phyloP scores from a whole-genome alignment of 2,888 invertebrate genomes.

The Dryocosmus kuriphilus region DNA sequence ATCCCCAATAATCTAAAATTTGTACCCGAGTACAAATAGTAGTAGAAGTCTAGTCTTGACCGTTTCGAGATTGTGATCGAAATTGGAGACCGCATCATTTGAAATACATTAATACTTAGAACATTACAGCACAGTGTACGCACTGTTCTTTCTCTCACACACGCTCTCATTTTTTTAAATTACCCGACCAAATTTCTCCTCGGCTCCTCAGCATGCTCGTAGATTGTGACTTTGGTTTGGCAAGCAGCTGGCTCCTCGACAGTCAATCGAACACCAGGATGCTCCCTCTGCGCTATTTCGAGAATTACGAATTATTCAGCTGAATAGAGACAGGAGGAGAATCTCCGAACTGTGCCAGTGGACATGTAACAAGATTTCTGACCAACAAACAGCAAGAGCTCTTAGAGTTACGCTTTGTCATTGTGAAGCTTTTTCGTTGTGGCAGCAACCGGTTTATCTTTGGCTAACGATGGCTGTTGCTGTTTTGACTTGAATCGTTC shows the following conservation, averaged over 20 bases:
- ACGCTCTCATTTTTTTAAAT: slow-evolving; percentile 9
- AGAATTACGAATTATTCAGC: too few relatives aligned
- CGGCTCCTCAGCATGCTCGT: slow-evolving; percentile 27
- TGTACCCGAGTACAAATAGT: slow-evolving; percentile 16
- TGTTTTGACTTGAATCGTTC: slow-evolving; percentile 48
- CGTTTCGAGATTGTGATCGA: slow-evolving; percentile 27
- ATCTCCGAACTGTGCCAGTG: slow-evolving; percentile 25
- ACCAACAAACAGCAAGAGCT: slow-evolving; percentile 37
- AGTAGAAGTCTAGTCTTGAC: slow-evolving; percentile 9
- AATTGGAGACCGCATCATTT: slow-evolving; percentile 50
- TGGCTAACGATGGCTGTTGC: slow-evolving; percentile 50
- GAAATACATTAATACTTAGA: slow-evolving; percentile 58
- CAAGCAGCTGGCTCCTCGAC: slow-evolving; percentile 21
- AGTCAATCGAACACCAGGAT: slow-evolving; percentile 27
- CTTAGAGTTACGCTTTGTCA: slow-evolving; percentile 28
- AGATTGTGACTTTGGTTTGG: slow-evolving; percentile 37
- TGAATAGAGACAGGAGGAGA: not conserved
- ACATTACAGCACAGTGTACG: slow-evolving; percentile 57
- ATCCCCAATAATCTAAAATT: slow-evolving; percentile 19
- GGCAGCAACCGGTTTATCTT: slow-evolving; percentile 49
- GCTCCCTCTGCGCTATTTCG: slow-evolving; percentile 10
- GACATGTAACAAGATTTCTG: slow-evolving; percentile 34
- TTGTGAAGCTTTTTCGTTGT: slow-evolving; percentile 42
- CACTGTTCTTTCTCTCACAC: slow-evolving; percentile 45
- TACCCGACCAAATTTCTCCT: not conserved